A percentile compares a stretch with the other conserved stretches of the same genome.
phyloP scores from a whole-genome alignment of 2,113 vertebrate species.

The Phylloscopus whistleri region DNA sequence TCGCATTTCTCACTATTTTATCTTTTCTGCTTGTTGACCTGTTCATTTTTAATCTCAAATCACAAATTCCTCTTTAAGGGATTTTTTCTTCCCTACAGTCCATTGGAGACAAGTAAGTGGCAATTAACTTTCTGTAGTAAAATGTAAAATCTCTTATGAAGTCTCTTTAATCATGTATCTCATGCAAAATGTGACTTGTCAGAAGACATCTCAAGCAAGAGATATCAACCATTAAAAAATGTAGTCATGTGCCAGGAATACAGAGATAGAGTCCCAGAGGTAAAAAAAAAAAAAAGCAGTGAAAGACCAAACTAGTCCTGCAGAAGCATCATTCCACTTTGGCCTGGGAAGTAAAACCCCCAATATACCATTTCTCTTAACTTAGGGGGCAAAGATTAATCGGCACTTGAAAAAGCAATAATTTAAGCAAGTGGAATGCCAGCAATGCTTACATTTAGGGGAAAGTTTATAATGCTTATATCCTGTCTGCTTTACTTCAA shows the following conservation, averaged over 20 bases:
- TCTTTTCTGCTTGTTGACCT: neutral
- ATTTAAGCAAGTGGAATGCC: conserved; percentile 63
- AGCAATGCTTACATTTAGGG: conserved; percentile 66
- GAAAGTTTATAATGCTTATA: conserved; percentile 75
- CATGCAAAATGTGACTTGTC: neutral
- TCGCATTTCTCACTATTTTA: neutral
- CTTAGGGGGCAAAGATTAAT: conserved; percentile 49
- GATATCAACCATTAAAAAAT: neutral
- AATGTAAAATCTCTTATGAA: neutral
- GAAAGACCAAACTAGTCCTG: neutral
- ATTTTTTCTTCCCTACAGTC: neutral
- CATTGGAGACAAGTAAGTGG: neutral
- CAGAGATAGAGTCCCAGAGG: neutral
- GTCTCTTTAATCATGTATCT: neutral
- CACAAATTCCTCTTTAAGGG: neutral
- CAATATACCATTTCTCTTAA: conserved; percentile 34
- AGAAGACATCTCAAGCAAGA: conserved; percentile 1
- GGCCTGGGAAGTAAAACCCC: conserved; percentile 48
- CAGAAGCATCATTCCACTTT: neutral
- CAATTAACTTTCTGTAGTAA: conserved; percentile 17
- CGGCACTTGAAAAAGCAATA: conserved; percentile 57
- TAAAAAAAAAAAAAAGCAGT: neutral
- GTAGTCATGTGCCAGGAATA: neutral
- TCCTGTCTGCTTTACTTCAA: conserved; percentile 73
- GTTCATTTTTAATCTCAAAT: conserved; percentile 8